Evolutionary conservation across 2,113 vertebrate species (phyloP), one percentile per base, ranked within the genome.

Genomic region (Eidolon helvum): DNA sequence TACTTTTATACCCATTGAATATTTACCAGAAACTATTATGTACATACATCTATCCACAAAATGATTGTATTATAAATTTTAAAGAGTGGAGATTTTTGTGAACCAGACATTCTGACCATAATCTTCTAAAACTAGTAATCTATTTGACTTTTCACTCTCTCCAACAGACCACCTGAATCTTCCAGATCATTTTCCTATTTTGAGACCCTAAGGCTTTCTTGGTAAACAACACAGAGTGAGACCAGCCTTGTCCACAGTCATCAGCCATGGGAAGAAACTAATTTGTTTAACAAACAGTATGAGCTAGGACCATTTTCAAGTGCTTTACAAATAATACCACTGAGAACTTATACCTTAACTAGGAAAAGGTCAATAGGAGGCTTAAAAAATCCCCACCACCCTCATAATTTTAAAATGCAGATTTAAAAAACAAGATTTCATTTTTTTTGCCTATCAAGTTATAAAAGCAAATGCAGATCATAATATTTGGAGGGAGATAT

Each of bases 321-420:
- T 61, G 43, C 65, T 69, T 87, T 72, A 84, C 15, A 85, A 88
- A 85, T 50, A 74, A 72, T n/a, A 22, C 33, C 16, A 26, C 8
- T 63, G 33, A 26, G 43, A 93, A 69, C 21, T 79, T 69, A 61
- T 8, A 28, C 50, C 63, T 90, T 63, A 48, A 72, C 35, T 40
- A 65, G 43, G 72, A 88, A 79, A 85, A 93, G 50, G 78, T 65
- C 78, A 72, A 3, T 48, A 72, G 88, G 61, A 82, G 83, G 43
- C 43, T 55, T 75, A 91, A 43, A 33, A 43, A 45, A 74, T 50
- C 48, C 48, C 48, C 15, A 87, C 50, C 28, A 35, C 16, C 48
- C 35, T 80, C 9, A 19, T 77, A 90, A 92, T 90, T 90, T 87
- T 35, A 69, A 91, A 79, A 89, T 83, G 26, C 55, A 78, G 82